Evolutionary conservation across 1,140 invertebrate genomes (phyloP).

Genomic region (Subanguina moxae): DNA sequence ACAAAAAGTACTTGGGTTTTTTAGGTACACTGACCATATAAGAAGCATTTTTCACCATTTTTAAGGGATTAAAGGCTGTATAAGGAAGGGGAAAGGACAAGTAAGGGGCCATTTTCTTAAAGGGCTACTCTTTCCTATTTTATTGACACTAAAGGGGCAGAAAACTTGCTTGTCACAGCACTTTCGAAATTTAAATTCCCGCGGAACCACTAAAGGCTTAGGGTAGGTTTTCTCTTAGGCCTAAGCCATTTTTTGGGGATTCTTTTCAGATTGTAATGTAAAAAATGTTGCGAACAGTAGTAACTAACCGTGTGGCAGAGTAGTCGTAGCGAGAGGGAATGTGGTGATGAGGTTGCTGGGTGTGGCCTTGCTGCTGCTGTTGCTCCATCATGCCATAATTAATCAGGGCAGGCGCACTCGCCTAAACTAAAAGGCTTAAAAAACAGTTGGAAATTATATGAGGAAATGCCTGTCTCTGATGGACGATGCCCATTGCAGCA

Average conservation of each 20-base stretch:
- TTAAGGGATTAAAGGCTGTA: too few relatives aligned
- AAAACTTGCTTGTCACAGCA: too few relatives aligned
- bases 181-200: too few relatives aligned
- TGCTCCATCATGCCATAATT: constrained; percentile 13
- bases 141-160: not conserved
- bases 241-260: too few relatives aligned
- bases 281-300: not conserved
- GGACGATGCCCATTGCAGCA: not conserved
- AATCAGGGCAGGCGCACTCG: constrained; percentile 6
- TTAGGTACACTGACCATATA: too few relatives aligned
- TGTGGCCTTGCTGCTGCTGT: constrained; percentile 4
- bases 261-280: too few relatives aligned
- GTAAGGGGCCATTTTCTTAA: too few relatives aligned
- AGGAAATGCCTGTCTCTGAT: constrained; percentile 1
- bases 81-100: too few relatives aligned
- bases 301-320: not conserved
- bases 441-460: not conserved
- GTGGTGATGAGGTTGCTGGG: not conserved
- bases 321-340: not conserved
- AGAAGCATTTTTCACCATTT: too few relatives aligned
- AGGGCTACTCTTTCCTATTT: not conserved
- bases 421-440: not conserved
- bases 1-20: too few relatives aligned
- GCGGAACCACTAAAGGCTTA: too few relatives aligned
- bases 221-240: too few relatives aligned